Conservation (phyloP, 2,888 invertebrate species). For the Erebia epiphron region DNA sequence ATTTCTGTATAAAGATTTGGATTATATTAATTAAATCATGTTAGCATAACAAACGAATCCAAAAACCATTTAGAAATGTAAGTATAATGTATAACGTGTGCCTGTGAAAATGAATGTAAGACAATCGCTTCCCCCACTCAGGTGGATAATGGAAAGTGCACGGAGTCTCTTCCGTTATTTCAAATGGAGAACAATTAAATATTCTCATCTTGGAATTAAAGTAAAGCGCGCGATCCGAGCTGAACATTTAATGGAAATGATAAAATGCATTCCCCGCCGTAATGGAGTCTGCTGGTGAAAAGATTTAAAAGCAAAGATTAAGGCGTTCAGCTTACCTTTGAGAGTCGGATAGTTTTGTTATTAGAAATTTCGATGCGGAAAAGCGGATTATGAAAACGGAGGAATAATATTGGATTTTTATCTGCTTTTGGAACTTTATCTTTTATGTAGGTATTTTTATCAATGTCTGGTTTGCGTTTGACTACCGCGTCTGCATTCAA, state of each 20-base stretch:
- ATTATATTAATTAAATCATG: background rate
- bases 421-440: background rate
- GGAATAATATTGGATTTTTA: conserved; percentile 3
- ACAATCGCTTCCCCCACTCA: conserved; percentile 4
- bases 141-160: conserved; percentile 23
- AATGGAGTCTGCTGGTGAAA: conserved; percentile 10
- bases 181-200: conserved; percentile 33
- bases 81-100: conserved; percentile 4
- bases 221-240: conserved; percentile 28
- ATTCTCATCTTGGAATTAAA: conserved; percentile 38
- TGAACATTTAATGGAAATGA: conserved; percentile 17
- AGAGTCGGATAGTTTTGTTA: conserved; percentile 8
- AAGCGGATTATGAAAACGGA: background rate
- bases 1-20: no score
- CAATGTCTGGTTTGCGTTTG: no score
- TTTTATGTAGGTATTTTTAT: no score
- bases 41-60: background rate
- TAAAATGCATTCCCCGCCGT: conserved; percentile 8
- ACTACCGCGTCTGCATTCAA: no score
- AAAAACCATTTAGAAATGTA: background rate
- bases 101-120: conserved; percentile 12
- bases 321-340: conserved; percentile 16
- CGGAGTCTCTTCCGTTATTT: conserved; percentile 26
- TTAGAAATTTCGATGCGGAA: conserved; percentile 7
- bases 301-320: conserved; percentile 20